Base-by-base conservation (phyloP, 2,888 invertebrate species). In the Creontiades dilutus region DNA sequence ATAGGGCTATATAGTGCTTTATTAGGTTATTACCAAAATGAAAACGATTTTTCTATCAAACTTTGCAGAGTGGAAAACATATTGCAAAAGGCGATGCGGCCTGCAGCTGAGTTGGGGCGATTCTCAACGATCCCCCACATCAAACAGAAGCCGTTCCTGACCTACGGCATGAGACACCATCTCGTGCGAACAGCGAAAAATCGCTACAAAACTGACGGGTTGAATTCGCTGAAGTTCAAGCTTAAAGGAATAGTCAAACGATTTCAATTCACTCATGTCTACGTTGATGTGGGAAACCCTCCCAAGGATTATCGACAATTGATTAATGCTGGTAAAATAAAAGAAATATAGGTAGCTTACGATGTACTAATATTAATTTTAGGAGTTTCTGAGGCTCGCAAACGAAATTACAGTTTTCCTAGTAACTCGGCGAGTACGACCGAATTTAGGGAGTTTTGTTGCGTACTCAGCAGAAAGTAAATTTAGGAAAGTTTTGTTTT, bases 91-190 rank as follows among this genome's bases (percentile, higher is more conserved):
- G 93, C 94, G 27, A 93, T 93, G 0, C 92, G 94, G 57, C 94
- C 94, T 0, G 94, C 94, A 28, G 93, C 93, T 88, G 92, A 93
- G 89, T 92, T 94, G 13, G 95, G 94, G 0, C 92, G 95, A 28
- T 95, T 94, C 92, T 94, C 94, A 75, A 95, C 95, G 95, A 93
- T 95, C 80, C 94, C 94, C 90, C 95, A 95, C 86, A 90, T 92
- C 27, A 92, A 93, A 92, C 91, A 92, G 46, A 92, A 90, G 80
- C 92, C 92, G 0, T 90, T 92, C 9, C 68, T 68, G 0, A 92
- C 92, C 9, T 91, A 91, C 89, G 92, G 92, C 55, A 92, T 93
- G 0, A 91, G 92, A 3, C 91, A 91, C 9, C 92, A 92, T 89
- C 91, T 93, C n/a, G 91, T 92, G 80, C 90, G 92, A 46, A 93